Percentiles rank a stretch among this genome's conserved stretches.
phyloP scores from a whole-genome alignment of 2,888 invertebrate species.

The Orgyia antiqua region DNA sequence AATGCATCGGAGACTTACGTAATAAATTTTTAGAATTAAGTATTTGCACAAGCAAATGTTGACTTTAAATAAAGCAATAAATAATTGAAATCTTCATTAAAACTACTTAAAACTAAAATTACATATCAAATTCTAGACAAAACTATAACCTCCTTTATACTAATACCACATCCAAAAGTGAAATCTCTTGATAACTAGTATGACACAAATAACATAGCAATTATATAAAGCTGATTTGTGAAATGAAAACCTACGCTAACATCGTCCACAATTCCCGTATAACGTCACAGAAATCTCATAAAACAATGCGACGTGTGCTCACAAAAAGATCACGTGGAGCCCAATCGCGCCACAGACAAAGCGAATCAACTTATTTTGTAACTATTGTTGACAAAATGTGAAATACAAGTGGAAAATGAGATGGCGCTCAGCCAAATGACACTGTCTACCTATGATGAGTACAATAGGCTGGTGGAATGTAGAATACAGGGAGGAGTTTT shows the following conservation, averaged over 20 bases:
- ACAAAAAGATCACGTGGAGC: slow-evolving; percentile 13
- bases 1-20: no score
- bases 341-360: slow-evolving; percentile 11
- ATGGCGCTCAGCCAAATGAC: slow-evolving; percentile 22
- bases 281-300: not conserved
- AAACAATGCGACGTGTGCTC: slow-evolving; percentile 5
- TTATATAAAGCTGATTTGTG: not conserved
- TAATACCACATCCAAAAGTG: no score
- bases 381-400: slow-evolving; percentile 29
- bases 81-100: no score
- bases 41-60: no score
- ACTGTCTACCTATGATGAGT: not conserved
- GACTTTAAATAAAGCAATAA: no score
- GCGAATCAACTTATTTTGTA: slow-evolving; percentile 23
- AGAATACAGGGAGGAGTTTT: slow-evolving; percentile 1
- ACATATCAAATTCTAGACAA: no score
- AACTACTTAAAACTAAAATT: no score
- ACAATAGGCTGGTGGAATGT: not conserved
- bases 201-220: no score
- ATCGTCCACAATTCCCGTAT: not conserved
- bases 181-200: no score
- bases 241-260: not conserved
- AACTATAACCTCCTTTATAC: no score
- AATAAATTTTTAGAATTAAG: no score
- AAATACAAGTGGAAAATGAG: slow-evolving; percentile 26